Conservation (phyloP, 64 coral and sea anemone species). For the Actinia tenebrosa region DNA sequence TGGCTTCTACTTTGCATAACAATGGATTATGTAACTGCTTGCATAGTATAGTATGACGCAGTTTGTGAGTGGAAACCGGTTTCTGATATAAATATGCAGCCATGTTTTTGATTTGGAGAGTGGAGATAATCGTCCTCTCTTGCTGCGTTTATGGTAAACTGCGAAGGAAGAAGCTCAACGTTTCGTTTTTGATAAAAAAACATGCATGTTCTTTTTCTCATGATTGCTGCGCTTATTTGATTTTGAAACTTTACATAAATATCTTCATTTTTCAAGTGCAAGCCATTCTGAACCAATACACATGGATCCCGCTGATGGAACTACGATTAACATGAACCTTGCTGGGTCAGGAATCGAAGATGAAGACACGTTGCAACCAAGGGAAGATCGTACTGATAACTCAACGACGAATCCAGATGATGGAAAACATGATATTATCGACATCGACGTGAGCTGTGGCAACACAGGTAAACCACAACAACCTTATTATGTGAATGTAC, state of each 20-base stretch:
- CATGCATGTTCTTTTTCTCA: too few species aligned
- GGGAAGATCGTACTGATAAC: background rate
- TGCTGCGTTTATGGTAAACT: too few species aligned
- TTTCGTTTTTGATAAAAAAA: too few species aligned
- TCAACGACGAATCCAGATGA: background rate
- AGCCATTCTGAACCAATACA: background rate
- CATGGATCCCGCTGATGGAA: background rate
- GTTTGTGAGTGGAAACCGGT: background rate
- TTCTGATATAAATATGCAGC: too few species aligned
- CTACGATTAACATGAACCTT: background rate
- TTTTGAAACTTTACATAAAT: background rate
- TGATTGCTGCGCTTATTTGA: too few species aligned
- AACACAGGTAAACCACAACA: background rate
- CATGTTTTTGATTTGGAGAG: too few species aligned
- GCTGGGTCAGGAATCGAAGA: background rate
- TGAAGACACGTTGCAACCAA: background rate
- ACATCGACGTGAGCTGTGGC: background rate
- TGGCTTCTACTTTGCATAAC: background rate
- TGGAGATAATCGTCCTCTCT: too few species aligned
- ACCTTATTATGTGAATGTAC: conserved; percentile 9
- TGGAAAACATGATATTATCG: background rate
- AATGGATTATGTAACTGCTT: background rate
- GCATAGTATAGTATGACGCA: too few species aligned
- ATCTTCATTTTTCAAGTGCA: background rate
- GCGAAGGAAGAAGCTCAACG: too few species aligned